phyloP scores from a whole-genome alignment of 1,140 invertebrate genomes.

The Ceratosolen fusciceps region DNA sequence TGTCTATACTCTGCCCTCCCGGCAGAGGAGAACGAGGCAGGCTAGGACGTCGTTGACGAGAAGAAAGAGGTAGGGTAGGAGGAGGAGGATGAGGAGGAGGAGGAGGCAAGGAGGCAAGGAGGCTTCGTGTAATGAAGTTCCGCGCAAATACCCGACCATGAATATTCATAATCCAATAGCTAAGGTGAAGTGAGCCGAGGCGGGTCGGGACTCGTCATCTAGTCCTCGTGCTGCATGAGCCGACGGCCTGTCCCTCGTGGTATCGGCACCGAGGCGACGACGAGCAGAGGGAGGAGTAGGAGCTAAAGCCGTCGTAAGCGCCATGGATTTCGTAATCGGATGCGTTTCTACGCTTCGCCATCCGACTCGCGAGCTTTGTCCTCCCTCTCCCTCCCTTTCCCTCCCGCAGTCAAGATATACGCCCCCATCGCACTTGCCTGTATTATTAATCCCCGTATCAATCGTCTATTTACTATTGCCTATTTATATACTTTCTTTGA shows the following conservation, averaged over 20 bases:
- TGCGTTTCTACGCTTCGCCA: conserved; percentile 51
- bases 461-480: no score
- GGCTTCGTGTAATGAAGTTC: conserved; percentile 69
- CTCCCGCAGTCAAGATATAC: no score
- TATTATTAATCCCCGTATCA: no score
- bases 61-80: conserved; percentile 32
- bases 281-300: not conserved
- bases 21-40: conserved; percentile 19
- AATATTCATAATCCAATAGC: conserved; percentile 74
- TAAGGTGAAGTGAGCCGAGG: conserved; percentile 69
- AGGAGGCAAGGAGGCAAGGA: conserved; percentile 31
- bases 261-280: conserved; percentile 18
- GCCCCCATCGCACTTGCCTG: no score
- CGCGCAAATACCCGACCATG: conserved; percentile 69
- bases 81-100: conserved; percentile 50
- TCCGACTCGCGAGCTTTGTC: conserved; percentile 24
- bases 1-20: no score
- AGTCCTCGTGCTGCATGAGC: conserved; percentile 68
- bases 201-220: conserved; percentile 67
- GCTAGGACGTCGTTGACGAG: conserved; percentile 47
- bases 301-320: not conserved
- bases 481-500: no score
- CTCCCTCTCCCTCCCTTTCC: conserved; percentile 16
- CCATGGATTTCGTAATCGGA: conserved; percentile 56
- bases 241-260: no score